Evolutionary conservation across 2,113 vertebrate genomes (phyloP), one percentile per base, ranked within the genome.

Genomic region (Hyperoodon ampullatus): DNA sequence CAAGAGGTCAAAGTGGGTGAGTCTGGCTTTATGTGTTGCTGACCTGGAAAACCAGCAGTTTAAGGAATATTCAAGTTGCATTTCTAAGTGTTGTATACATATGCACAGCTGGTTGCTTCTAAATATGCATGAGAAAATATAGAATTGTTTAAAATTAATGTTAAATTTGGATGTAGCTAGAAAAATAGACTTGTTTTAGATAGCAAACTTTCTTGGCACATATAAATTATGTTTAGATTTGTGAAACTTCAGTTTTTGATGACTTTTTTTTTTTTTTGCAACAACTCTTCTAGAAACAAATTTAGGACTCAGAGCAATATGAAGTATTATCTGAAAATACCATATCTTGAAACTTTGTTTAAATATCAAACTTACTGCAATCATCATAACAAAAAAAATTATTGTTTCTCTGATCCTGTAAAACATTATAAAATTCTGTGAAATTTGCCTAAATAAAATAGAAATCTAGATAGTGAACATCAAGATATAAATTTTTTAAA

Each of bases 101-200:
- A 77, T 30, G 21, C 19, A 23, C 55, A 97, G 65, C 2, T 89
- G 16, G 33, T 78, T 92, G 39, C 15, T 95, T 96, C 61, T 92
- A 90, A 93, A 70, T 74, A 82, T 88, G 30, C 35, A 83, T 42
- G 18, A 61, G 23, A 90, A 96, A 84, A 97, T 78, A 93, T 1
- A 94, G 47, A 88, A 39, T 75, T 95, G 44, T 96, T 94, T 92
- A 81, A 96, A 95, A 83, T 75, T 63, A 94, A 90, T 68, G 61
- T 93, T 81, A 66, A 88, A 85, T 90, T 70, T 86, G 74, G 50
- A 74, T 24, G 13, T 26, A 68, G 23, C 72, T 89, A 74, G 89
- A 68, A 93, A 94, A 86, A 83, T 89, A 86, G 35, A 89, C 33
- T 83, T 42, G 11, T 23, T 85, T 74, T 82, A 97, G 91, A 66